Conservation (phyloP, 1,140 invertebrate species). For the Cydia fagiglandana region DNA sequence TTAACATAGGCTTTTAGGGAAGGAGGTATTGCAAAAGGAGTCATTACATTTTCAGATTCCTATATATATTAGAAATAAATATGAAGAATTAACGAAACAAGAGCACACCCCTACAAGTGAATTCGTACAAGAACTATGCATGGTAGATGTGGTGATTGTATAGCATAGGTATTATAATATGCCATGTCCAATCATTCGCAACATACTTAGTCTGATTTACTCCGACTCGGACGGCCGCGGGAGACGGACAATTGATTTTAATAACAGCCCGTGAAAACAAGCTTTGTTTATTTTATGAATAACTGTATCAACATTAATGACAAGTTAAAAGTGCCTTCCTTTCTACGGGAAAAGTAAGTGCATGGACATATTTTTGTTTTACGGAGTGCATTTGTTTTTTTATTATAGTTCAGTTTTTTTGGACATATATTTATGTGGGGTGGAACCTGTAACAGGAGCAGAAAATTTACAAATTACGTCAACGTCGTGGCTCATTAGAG, state of each 20-base stretch:
- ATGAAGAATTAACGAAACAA: not conserved
- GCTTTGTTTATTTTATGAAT: constrained; percentile 1
- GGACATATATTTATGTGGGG: no score
- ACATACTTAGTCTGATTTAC: constrained; percentile 25
- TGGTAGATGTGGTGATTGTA: constrained; percentile 7
- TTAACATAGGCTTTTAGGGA: no score
- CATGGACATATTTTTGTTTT: not conserved
- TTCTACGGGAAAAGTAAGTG: constrained; percentile 7
- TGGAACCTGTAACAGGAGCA: no score
- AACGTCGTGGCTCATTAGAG: no score
- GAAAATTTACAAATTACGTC: no score
- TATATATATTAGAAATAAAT: no score
- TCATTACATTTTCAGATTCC: no score
- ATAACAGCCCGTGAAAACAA: not conserved
- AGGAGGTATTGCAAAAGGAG: not conserved
- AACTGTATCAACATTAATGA: not conserved
- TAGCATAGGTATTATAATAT: not conserved
- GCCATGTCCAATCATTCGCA: constrained; percentile 24
- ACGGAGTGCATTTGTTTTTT: not conserved
- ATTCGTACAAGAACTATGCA: not conserved
- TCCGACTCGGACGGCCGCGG: not conserved
- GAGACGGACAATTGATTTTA: constrained; percentile 21
- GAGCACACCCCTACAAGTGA: not conserved
- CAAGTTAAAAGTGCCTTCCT: not conserved
- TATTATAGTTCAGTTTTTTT: no score